Percentiles rank a stretch among this genome's conserved stretches.
Conservation (phyloP, 2,113 vertebrate genomes). For the Galeopterus variegatus region DNA sequence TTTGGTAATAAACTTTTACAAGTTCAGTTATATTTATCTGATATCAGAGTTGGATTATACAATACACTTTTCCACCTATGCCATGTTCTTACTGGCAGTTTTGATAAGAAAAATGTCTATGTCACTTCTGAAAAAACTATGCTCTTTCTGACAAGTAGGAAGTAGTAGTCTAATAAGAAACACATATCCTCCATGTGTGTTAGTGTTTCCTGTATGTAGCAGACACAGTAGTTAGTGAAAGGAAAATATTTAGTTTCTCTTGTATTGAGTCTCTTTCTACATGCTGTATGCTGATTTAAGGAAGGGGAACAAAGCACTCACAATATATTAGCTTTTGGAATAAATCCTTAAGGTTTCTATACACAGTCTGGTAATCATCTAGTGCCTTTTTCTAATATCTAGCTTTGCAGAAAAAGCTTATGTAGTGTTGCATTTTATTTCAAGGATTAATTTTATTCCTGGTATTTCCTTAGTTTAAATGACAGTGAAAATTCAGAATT, state of each 20-base stretch:
- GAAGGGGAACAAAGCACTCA: neutral
- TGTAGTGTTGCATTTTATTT: neutral
- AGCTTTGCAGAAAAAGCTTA: constrained; percentile 38
- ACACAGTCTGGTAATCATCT: constrained; percentile 3
- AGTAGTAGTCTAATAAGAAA: constrained; percentile 34
- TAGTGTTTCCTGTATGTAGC: constrained; percentile 36
- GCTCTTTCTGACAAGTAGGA: neutral
- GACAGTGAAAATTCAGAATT: constrained; percentile 61
- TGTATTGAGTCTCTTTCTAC: neutral
- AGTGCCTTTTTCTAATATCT: neutral
- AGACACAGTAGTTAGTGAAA: neutral
- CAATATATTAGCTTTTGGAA: neutral
- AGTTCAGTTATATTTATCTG: neutral
- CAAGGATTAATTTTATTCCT: neutral
- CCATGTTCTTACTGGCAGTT: neutral
- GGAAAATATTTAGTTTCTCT: neutral
- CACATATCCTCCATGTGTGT: neutral
- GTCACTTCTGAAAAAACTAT: neutral
- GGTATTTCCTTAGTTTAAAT: constrained; percentile 19
- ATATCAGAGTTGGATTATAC: constrained; percentile 15
- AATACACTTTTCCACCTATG: neutral
- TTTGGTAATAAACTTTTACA: neutral
- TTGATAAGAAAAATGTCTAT: constrained; percentile 9
- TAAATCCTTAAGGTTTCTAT: constrained; percentile 27
- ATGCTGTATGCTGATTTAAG: neutral